Percentiles rank a stretch among this genome's conserved stretches.
phyloP scores from a whole-genome alignment of 2,113 vertebrate species.

The Zapornia atra region DNA sequence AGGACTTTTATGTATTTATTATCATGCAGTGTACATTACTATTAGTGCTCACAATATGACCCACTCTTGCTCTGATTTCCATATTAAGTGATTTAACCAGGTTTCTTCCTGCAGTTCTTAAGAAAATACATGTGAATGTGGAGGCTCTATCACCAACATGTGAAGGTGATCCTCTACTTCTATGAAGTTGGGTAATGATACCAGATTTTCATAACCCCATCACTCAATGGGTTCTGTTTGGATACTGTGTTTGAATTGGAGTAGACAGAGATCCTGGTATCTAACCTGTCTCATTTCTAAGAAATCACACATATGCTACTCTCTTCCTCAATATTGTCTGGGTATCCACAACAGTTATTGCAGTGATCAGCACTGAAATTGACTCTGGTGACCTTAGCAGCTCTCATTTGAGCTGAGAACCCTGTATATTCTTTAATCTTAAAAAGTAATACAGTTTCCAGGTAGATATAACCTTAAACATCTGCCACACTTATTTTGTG shows the following conservation, averaged over 20 bases:
- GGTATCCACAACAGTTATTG: background rate
- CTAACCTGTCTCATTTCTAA: background rate
- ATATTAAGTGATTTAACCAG: background rate
- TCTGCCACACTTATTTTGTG: background rate
- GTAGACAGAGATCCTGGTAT: background rate
- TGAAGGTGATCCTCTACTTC: background rate
- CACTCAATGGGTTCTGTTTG: background rate
- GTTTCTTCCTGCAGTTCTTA: background rate
- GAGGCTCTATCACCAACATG: background rate
- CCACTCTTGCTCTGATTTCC: background rate
- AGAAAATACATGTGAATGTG: background rate
- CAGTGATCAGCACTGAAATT: background rate
- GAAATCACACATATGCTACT: background rate
- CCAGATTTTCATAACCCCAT: background rate
- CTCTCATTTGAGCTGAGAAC: background rate
- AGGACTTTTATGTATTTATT: background rate
- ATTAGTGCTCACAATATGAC: background rate
- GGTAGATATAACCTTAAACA: background rate
- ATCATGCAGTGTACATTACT: background rate
- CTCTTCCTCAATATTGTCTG: background rate
- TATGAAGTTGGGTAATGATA: background rate
- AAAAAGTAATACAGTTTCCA: background rate
- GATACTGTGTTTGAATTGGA: background rate
- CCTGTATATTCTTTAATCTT: background rate
- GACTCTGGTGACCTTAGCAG: background rate